These are phyloP conservation scores for Seriola aureovittata DNA, from an alignment of 2,113 vertebrate species.

Conservation along the genomic window DNA sequence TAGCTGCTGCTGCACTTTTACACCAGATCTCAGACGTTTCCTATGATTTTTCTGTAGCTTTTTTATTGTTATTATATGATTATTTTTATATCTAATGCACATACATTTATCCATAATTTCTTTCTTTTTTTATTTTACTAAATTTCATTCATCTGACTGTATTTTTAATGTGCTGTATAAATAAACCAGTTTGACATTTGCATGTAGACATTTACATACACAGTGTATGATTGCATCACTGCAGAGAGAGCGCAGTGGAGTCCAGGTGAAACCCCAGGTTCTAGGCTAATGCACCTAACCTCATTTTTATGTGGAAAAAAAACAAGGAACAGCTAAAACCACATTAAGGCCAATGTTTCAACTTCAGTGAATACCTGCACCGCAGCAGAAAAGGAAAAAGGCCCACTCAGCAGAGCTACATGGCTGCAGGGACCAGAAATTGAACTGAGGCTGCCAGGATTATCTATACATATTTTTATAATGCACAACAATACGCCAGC, in stretches of 20 bases:
- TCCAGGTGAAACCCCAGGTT: conserved; percentile 18
- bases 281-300: conserved; percentile 45
- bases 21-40: not conserved
- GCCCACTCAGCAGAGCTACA: conserved; percentile 70
- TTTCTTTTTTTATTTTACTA: not conserved
- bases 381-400: conserved; percentile 64
- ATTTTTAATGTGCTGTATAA: not conserved
- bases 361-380: conserved; percentile 66
- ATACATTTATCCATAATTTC: not conserved
- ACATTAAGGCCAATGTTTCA: conserved; percentile 68
- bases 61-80: not conserved
- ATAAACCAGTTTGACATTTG: not conserved
- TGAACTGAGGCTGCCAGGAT: conserved; percentile 58
- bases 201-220: not conserved
- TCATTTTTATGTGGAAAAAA: conserved; percentile 43
- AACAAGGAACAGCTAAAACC: conserved; percentile 29
- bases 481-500: conserved; percentile 57
- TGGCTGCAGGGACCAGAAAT: conserved; percentile 60
- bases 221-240: not conserved
- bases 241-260: not conserved
- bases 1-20: not conserved
- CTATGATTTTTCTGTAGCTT: not conserved
- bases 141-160: not conserved
- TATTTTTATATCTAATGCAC: not conserved
- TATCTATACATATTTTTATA: conserved; percentile 71